Evolutionary conservation across 2,797 vertebrate genomes (phyloP).

Genomic region (Lemur catta): DNA sequence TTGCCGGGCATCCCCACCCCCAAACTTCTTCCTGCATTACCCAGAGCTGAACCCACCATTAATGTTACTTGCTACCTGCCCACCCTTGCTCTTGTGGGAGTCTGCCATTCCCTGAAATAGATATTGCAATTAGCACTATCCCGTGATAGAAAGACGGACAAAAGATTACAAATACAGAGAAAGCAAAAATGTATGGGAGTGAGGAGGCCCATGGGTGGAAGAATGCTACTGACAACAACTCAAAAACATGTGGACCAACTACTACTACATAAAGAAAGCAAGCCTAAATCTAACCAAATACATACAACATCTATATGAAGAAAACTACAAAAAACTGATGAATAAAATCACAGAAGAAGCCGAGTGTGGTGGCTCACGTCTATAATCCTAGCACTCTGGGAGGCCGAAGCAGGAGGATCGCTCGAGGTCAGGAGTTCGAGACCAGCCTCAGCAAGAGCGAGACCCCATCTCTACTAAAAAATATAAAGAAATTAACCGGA

Average conservation of each 20-base stretch:
- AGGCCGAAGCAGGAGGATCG: too few species aligned
- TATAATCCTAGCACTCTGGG: too few species aligned
- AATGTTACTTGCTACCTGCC: background rate
- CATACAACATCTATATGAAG: background rate
- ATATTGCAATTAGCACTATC: background rate
- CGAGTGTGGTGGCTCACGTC: too few species aligned
- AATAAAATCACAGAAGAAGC: background rate
- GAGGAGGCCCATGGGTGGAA: background rate
- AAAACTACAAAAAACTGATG: background rate
- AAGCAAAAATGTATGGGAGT: background rate
- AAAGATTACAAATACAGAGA: background rate
- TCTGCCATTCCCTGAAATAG: background rate
- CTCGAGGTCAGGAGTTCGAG: too few species aligned
- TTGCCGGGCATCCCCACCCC: background rate
- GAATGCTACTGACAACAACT: background rate
- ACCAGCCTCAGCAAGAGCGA: too few species aligned
- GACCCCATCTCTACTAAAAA: too few species aligned
- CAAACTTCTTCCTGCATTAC: background rate
- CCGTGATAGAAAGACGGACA: background rate
- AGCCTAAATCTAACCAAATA: background rate
- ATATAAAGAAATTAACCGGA: too few species aligned
- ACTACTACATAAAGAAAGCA: background rate
- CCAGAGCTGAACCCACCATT: background rate
- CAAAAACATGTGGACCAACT: background rate
- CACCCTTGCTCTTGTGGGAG: background rate